Evolutionary conservation across 92 coral and sea anemone genomes (phyloP).

Genomic region (Siderastrea radians): DNA sequence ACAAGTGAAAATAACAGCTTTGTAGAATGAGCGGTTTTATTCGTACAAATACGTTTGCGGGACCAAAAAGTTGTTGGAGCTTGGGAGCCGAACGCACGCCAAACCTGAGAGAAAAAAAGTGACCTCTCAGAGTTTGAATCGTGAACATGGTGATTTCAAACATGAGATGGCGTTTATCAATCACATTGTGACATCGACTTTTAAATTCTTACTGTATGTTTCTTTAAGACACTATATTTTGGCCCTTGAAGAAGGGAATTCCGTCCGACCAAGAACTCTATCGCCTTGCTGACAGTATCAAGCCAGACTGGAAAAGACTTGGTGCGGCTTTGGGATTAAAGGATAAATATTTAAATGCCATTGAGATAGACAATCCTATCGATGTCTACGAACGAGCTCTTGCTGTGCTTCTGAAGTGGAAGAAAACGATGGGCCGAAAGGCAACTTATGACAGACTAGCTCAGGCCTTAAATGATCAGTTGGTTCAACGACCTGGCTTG

Average conservation of each 20-base stretch:
- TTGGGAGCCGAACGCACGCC: no score
- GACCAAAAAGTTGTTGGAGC: no score
- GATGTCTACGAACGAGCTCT: conserved; percentile 25
- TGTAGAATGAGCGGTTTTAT: no score
- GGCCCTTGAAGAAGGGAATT: conserved; percentile 31
- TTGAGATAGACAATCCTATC: not conserved
- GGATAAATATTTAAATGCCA: conserved; percentile 11
- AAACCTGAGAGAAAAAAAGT: no score
- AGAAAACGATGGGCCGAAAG: conserved; percentile 15
- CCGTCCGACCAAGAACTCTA: conserved; percentile 7
- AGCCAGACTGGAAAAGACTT: conserved; percentile 21
- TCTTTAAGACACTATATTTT: not conserved
- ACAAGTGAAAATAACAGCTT: no score
- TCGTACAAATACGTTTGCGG: no score
- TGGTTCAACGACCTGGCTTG: conserved; percentile 22
- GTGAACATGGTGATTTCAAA: no score
- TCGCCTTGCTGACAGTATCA: not conserved
- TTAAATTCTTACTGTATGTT: no score
- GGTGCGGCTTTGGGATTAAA: conserved; percentile 15
- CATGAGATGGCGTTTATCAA: no score
- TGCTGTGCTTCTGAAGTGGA: conserved; percentile 27
- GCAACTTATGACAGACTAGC: conserved; percentile 17
- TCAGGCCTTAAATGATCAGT: conserved; percentile 13
- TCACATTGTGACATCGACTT: no score
- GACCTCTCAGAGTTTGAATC: no score